A percentile compares a stretch with the other conserved stretches of the same genome.
phyloP scores from a whole-genome alignment of 1,140 invertebrate species.

The Drosophila triauraria region DNA sequence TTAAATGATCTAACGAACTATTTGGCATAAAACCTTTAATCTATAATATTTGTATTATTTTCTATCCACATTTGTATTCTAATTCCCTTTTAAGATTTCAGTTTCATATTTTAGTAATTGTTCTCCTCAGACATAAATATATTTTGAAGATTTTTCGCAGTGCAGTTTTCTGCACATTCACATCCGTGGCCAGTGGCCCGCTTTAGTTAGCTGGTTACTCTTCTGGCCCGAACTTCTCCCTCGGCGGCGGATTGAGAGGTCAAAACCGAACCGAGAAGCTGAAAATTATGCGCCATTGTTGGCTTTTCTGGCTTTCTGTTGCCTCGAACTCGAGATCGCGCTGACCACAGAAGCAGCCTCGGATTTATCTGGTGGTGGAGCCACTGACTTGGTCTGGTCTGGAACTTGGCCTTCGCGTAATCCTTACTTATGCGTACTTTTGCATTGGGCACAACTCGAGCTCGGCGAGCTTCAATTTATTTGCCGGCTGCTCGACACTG shows the following conservation, averaged over 20 bases:
- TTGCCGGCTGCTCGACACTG: constrained; percentile 49
- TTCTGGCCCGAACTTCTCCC: constrained; percentile 41
- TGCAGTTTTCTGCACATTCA: constrained; percentile 17
- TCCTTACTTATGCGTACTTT: constrained; percentile 77
- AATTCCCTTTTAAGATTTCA: neutral
- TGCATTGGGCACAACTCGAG: constrained; percentile 19
- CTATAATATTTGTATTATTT: no score
- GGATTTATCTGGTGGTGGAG: constrained; percentile 38
- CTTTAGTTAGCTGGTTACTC: constrained; percentile 33
- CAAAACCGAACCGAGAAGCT: constrained; percentile 65
- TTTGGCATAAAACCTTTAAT: no score
- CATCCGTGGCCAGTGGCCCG: constrained; percentile 26
- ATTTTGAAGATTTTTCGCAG: neutral
- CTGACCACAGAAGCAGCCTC: constrained; percentile 14
- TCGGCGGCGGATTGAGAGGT: constrained; percentile 76
- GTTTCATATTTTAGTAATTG: neutral
- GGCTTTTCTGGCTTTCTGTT: constrained; percentile 26
- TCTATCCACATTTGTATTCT: neutral
- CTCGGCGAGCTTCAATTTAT: constrained; percentile 66
- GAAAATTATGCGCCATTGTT: constrained; percentile 81
- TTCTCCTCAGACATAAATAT: no score
- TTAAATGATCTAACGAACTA: no score
- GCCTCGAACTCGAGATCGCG: constrained; percentile 17
- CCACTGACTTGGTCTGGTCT: constrained; percentile 19
- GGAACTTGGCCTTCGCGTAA: constrained; percentile 47